Evolutionary conservation across 2,113 vertebrate genomes (phyloP), one percentile per base, ranked within the genome.

Genomic region (Gallinago jamesoni): DNA sequence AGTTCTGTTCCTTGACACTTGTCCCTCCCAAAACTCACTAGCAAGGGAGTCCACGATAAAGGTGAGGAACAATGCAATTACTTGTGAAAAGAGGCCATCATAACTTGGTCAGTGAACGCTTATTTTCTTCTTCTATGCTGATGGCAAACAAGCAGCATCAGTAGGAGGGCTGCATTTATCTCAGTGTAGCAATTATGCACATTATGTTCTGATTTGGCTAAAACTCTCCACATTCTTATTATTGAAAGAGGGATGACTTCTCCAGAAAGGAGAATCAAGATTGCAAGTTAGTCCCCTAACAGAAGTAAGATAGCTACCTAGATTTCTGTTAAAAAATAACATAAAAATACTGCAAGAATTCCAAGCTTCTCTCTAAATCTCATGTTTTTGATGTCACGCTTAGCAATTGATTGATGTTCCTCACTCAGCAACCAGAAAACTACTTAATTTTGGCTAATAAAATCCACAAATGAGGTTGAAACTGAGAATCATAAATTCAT

Each of bases 91-190:
- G 31, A 96, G 74, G 97, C 39, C 69, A 91, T 92, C 76, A 83
- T 94, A 97, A 96, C 93, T 96, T 96, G 97, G 95, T 91, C 96
- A 92, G 95, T 17, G 33, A 97, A 96, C 62, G 89, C 97, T 98
- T 98, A 98, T 98, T 98, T 98, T 98, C 97, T 97, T 97, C 97
- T 97, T 91, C 93, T 91, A 91, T 76, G 91, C 97, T 89, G 77
- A 87, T 97, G 98, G 98, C 97, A 98, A 98, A 98, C 97, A 98
- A 98, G 98, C 55, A 96, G 96, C 96, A 95, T 94, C 96, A 97
- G 96, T 88, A 27, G 69, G 69, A 96, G 4, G 90, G 76, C 48
- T 88, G 94, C 90, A 97, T 98, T 98, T 98, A 98, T 97, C 96
- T 97, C 80, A 72, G 6, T 37, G 50, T 1, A 63, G 62, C 52